Evolutionary conservation across 2,888 invertebrate species (phyloP), one percentile per base, ranked within the genome.

Genomic region (Drosophila antonietae): DNA sequence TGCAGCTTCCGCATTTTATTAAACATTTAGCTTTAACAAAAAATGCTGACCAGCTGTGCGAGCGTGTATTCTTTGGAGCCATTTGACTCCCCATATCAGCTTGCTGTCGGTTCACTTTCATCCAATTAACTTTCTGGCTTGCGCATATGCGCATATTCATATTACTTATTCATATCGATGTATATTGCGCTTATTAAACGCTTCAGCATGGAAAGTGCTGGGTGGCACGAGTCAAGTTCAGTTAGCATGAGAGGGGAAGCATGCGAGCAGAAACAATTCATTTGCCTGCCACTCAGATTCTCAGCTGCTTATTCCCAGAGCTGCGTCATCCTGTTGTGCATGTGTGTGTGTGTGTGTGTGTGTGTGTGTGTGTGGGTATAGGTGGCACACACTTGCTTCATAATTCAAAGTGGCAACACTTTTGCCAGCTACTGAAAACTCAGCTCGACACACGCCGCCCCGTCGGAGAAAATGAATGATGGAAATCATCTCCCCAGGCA

Each of bases 401-500:
- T 84, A 87, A 87, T 83, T 87, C 87, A 86, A 74, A 80, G 73
- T 73, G 58, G 73, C 80, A 76, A 75, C 80, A 73, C 80, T 76
- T 76, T 76, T 67, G 57, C 69, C 49, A 51, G 71, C 74, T 76
- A 78, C 62, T 76, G 74, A 64, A 81, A 83, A 74, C 81, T 68
- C 51, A 68, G 64, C 61, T 64, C 70, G 68, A 69, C 71, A 71
- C 59, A 75, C 51, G 47, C 31, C 31, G 47, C 68, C 28, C 47
- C 63, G 68, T 53, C 15, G 41, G 33, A 68, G 75, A 73, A 87
- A 86, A 86, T 86, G 80, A 86, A 86, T 88, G 89, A 87, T 86
- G 82, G 71, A 80, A 88, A 82, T 80, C 78, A 78, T 72, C 61
- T 89, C 88, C 82, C 85, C 37, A 69, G 85, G 66, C 88, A 82